A percentile compares a stretch with the other conserved stretches of the same genome.
These are phyloP conservation scores for Bungarus multicinctus DNA, from an alignment of 2,113 vertebrate genomes.

Conservation along the genomic window DNA sequence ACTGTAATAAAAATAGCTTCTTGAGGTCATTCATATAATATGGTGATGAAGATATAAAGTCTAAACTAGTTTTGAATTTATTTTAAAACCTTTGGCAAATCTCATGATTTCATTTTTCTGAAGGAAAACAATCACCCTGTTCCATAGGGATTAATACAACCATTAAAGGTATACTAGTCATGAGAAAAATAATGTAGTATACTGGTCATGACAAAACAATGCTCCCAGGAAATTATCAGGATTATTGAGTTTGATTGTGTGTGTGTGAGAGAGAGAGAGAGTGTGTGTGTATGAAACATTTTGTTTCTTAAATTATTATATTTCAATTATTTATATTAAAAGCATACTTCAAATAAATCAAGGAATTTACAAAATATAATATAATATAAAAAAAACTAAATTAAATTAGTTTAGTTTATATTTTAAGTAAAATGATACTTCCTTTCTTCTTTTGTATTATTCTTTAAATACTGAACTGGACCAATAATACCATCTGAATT, in stretches of 20 bases:
- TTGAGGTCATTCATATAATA: fast-evolving
- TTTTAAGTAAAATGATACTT: background rate
- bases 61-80: background rate
- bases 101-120: background rate
- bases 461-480: background rate
- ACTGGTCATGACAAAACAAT: background rate
- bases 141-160: background rate
- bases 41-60: background rate
- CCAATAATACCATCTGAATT: background rate
- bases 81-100: background rate
- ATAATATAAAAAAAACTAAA: background rate
- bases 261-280: too few relatives aligned
- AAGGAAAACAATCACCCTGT: background rate
- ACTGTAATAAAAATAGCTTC: background rate
- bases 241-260: background rate
- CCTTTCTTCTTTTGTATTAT: background rate
- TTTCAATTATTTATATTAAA: background rate
- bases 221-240: background rate
- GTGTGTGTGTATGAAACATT: too few relatives aligned
- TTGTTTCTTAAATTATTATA: background rate
- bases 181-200: background rate
- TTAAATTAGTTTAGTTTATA: background rate
- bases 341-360: background rate
- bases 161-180: background rate
- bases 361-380: background rate